Conservation (phyloP, 2,797 vertebrate genomes). For the Mastacembelus armatus region DNA sequence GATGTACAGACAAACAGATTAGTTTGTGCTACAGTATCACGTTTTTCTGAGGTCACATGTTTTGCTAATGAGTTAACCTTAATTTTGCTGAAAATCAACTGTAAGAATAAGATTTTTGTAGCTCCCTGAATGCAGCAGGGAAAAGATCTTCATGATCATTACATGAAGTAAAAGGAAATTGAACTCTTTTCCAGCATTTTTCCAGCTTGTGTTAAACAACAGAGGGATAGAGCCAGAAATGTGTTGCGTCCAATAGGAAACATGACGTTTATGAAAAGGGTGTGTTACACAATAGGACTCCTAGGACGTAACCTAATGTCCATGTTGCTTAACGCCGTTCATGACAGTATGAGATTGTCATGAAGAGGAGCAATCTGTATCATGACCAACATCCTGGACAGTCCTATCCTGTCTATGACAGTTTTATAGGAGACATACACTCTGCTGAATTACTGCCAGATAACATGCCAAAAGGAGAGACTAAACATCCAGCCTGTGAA, state of each 20-base stretch:
- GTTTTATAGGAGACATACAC: constrained; percentile 45
- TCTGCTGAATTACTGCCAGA: constrained; percentile 58
- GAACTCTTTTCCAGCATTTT: constrained; percentile 18
- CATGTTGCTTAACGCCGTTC: constrained; percentile 35
- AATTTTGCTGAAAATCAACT: no score
- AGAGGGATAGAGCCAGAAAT: constrained; percentile 27
- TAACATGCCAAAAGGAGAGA: constrained; percentile 67
- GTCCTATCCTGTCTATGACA: constrained; percentile 38
- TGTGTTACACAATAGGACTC: constrained; percentile 38
- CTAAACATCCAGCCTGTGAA: constrained; percentile 44
- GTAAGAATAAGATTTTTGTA: no score
- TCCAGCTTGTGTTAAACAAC: constrained; percentile 33
- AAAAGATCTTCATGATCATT: constrained; percentile 1
- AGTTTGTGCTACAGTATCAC: no score
- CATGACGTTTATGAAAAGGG: constrained; percentile 62
- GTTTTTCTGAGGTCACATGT: no score
- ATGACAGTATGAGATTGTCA: constrained; percentile 28
- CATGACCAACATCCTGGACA: constrained; percentile 9
- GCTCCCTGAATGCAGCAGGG: constrained; percentile 12
- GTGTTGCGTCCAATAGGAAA: constrained; percentile 33
- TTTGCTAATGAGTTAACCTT: no score
- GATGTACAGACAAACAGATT: no score
- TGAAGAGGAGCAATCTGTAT: constrained; percentile 28
- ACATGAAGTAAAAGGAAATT: constrained; percentile 30
- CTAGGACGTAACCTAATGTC: constrained; percentile 65